Percentiles rank a stretch among this genome's conserved stretches.
These are phyloP conservation scores for Syngnathus floridae DNA, from an alignment of 2,113 vertebrate genomes.

Conservation along the genomic window DNA sequence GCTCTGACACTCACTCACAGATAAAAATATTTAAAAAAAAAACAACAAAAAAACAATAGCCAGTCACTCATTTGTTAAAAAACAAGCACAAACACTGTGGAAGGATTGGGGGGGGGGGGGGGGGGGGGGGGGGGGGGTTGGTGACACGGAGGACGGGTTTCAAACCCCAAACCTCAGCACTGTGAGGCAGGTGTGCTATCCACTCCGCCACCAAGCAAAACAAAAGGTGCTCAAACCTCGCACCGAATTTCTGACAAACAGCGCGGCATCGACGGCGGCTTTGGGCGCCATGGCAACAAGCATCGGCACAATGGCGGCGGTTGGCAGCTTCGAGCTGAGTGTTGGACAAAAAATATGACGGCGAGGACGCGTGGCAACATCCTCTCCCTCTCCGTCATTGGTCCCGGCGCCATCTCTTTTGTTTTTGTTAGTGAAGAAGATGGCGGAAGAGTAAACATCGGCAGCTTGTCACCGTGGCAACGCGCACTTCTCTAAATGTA, in stretches of 20 bases:
- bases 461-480: slow-evolving; percentile 1
- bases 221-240: background rate
- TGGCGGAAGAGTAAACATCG: slow-evolving; percentile 5
- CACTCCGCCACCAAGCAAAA: slow-evolving; percentile 20
- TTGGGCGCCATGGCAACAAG: slow-evolving; percentile 25
- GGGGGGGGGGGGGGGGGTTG: slow-evolving; percentile 29
- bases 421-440: slow-evolving; percentile 26
- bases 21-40: slow-evolving; percentile 17
- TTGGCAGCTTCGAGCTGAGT: slow-evolving; percentile 56
- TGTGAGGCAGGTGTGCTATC: background rate
- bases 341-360: slow-evolving; percentile 35
- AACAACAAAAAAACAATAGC: background rate
- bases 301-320: slow-evolving; percentile 41
- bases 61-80: slow-evolving; percentile 45
- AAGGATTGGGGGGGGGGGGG: background rate
- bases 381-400: slow-evolving; percentile 41
- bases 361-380: background rate
- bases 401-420: slow-evolving; percentile 41
- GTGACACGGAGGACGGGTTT: slow-evolving; percentile 18
- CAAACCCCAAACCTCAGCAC: slow-evolving; percentile 33
- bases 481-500: background rate
- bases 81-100: slow-evolving; percentile 31
- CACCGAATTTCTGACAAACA: background rate
- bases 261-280: slow-evolving; percentile 22
- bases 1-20: slow-evolving; percentile 47